Conservation (phyloP, 2,888 invertebrate species). For the Tinea semifulvella region DNA sequence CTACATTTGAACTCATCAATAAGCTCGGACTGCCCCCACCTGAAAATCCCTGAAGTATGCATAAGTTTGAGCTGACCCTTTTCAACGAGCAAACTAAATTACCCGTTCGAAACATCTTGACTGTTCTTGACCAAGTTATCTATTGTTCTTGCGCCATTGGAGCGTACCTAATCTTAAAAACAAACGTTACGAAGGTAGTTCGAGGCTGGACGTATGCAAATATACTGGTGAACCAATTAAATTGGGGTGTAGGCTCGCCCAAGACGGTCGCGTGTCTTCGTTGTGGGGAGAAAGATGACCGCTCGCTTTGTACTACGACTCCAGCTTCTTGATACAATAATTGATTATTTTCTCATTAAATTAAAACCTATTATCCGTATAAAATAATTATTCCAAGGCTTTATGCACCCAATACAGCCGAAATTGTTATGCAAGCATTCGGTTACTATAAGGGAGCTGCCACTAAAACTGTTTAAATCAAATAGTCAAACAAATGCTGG, state of each 20-base stretch:
- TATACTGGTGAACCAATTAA: constrained; percentile 40
- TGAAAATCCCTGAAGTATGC: constrained; percentile 13
- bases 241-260: constrained; percentile 14
- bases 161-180: constrained; percentile 49
- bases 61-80: constrained; percentile 36
- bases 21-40: constrained; percentile 6
- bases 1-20: background rate
- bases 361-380: no score
- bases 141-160: constrained; percentile 26
- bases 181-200: constrained; percentile 33
- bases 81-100: constrained; percentile 60
- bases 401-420: no score
- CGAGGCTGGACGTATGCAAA: constrained; percentile 35
- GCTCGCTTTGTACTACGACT: constrained; percentile 5
- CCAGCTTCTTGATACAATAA: background rate
- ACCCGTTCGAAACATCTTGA: constrained; percentile 62
- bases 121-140: constrained; percentile 43
- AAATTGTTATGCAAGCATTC: no score
- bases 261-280: constrained; percentile 15
- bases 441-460: no score
- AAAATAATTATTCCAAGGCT: no score
- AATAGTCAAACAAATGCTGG: no score
- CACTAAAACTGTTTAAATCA: no score
- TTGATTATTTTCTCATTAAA: no score
- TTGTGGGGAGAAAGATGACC: constrained; percentile 17